A percentile compares a stretch with the other conserved stretches of the same genome.
These are phyloP conservation scores for Eupristina koningsbergeri DNA, from an alignment of 1,140 invertebrate genomes.

Conservation along the genomic window DNA sequence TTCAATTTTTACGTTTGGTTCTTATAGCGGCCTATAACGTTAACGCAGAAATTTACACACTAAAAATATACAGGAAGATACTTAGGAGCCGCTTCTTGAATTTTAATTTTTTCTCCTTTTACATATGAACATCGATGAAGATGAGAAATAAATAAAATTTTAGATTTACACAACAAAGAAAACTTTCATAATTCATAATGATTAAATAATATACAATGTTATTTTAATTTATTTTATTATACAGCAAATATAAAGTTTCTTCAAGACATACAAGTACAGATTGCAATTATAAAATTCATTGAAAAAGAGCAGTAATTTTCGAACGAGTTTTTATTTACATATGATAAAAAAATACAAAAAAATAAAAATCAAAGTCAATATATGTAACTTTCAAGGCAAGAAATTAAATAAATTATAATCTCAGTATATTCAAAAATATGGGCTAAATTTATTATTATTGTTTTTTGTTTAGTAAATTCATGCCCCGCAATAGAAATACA, in stretches of 20 bases:
- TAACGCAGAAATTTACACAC: slow-evolving; percentile 50
- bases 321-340: slow-evolving; percentile 49
- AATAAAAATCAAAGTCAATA: slow-evolving; percentile 34
- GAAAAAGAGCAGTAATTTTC: slow-evolving; percentile 40
- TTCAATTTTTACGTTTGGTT: slow-evolving; percentile 37
- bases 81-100: slow-evolving; percentile 35
- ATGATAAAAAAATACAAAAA: slow-evolving; percentile 39
- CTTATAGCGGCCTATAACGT: slow-evolving; percentile 34
- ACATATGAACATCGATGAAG: slow-evolving; percentile 32
- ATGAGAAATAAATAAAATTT: slow-evolving; percentile 45
- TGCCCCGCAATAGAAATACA: slow-evolving; percentile 6
- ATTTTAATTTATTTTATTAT: slow-evolving; percentile 46
- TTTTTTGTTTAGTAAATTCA: slow-evolving; percentile 4
- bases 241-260: slow-evolving; percentile 45
- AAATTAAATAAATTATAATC: slow-evolving; percentile 47
- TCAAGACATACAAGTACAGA: slow-evolving; percentile 48
- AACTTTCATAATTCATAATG: slow-evolving; percentile 39
- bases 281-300: slow-evolving; percentile 47
- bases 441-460: background rate
- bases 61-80: slow-evolving; percentile 51
- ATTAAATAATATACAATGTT: slow-evolving; percentile 50
- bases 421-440: slow-evolving; percentile 24
- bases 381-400: slow-evolving; percentile 22
- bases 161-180: slow-evolving; percentile 47
- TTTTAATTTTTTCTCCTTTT: slow-evolving; percentile 27